Conservation (phyloP, 2,888 invertebrate species). For the Drosophila multiciliata region DNA sequence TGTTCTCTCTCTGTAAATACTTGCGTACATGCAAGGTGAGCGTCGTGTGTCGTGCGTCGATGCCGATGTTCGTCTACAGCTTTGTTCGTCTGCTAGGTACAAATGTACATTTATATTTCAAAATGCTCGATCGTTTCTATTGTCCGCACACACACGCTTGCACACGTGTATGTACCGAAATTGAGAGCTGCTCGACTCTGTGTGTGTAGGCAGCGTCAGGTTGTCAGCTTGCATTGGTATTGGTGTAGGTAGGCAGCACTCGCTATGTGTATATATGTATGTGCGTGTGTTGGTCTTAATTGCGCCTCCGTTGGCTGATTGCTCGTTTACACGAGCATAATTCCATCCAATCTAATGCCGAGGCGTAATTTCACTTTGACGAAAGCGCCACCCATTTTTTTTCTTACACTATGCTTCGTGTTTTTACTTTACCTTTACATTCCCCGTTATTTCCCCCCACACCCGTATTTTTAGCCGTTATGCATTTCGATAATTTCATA, state of each 20-base stretch:
- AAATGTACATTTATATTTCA: conserved; percentile 18
- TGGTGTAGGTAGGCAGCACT: conserved; percentile 44
- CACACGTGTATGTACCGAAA: conserved; percentile 7
- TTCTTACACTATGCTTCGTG: conserved; percentile 19
- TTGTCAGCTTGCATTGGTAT: conserved; percentile 42
- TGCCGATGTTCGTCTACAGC: conserved; percentile 40
- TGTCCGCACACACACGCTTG: conserved; percentile 42
- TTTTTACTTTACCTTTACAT: background rate
- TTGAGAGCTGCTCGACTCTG: conserved; percentile 7
- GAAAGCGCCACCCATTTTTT: conserved; percentile 76
- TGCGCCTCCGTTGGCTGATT: conserved; percentile 67
- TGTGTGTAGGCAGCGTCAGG: conserved; percentile 59
- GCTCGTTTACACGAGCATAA: conserved; percentile 66
- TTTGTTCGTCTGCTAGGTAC: conserved; percentile 18
- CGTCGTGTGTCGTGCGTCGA: conserved; percentile 22
- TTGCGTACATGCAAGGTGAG: conserved; percentile 54
- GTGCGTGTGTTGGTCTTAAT: conserved; percentile 59
- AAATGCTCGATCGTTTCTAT: conserved; percentile 70
- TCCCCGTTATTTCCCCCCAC: background rate
- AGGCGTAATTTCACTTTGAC: conserved; percentile 76
- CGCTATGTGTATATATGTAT: conserved; percentile 10
- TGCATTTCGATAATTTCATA: conserved; percentile 71
- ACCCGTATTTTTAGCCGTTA: background rate
- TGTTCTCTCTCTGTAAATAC: conserved; percentile 12
- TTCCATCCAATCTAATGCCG: conserved; percentile 79